phyloP scores from a whole-genome alignment of 2,888 invertebrate genomes.

The Trypoxylon attenuatum region DNA sequence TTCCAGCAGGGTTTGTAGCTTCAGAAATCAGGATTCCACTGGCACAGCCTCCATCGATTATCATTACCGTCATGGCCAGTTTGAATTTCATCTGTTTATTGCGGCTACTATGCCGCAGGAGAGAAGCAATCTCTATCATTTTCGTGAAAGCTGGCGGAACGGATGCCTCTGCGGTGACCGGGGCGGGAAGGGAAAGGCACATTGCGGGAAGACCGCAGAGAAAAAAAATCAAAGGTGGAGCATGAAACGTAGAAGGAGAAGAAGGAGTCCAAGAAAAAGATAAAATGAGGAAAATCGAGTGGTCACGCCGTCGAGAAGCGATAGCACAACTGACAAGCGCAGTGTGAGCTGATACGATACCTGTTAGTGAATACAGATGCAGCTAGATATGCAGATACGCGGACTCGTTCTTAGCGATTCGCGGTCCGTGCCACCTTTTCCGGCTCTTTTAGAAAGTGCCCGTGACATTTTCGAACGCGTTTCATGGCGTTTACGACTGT shows the following conservation, averaged over 20 bases:
- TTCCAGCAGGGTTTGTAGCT: no score
- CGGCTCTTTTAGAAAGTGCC: conserved; percentile 44
- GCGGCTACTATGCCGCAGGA: conserved; percentile 27
- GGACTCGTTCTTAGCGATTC: not conserved
- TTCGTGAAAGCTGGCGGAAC: conserved; percentile 58
- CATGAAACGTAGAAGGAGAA: not conserved
- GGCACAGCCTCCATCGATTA: conserved; percentile 31
- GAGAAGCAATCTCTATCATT: conserved; percentile 50
- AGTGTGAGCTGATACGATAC: not conserved
- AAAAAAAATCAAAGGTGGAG: not conserved
- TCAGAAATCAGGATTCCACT: not conserved
- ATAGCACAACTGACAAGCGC: not conserved
- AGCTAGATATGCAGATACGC: not conserved
- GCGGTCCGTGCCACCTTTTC: conserved; percentile 36
- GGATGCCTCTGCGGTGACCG: conserved; percentile 24
- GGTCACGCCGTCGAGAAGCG: not conserved
- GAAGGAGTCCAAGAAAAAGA: not conserved
- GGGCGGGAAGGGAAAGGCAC: conserved; percentile 19
- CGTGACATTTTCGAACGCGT: conserved; percentile 46
- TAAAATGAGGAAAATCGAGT: not conserved
- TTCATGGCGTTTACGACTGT: conserved; percentile 13
- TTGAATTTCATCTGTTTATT: conserved; percentile 34
- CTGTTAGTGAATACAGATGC: not conserved
- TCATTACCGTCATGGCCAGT: conserved; percentile 31
- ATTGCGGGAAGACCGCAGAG: conserved; percentile 3